Percentiles rank a stretch among this genome's conserved stretches.
phyloP scores from a whole-genome alignment of 2,113 vertebrate species.

The Ammospiza caudacuta region DNA sequence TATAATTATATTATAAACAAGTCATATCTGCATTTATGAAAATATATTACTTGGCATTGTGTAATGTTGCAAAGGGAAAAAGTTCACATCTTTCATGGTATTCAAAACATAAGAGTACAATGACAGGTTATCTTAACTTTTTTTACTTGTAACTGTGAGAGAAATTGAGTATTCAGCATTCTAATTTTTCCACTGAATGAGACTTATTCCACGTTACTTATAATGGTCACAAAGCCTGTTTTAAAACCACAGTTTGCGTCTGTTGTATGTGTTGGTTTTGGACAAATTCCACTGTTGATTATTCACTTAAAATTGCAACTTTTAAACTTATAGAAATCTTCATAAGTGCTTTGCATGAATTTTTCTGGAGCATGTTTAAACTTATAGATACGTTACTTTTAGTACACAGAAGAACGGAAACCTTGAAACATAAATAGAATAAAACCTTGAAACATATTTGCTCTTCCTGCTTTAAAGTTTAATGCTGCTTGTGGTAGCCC shows the following conservation, averaged over 20 bases:
- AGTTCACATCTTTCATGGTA: neutral
- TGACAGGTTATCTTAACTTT: neutral
- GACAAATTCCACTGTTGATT: neutral
- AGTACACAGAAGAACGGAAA: neutral
- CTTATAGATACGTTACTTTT: neutral
- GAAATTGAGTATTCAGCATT: rapidly evolving
- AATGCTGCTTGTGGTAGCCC: neutral
- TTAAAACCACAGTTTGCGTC: neutral
- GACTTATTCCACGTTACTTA: neutral
- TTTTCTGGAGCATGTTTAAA: neutral
- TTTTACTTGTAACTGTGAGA: neutral
- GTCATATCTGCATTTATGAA: neutral
- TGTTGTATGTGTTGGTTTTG: neutral
- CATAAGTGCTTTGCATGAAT: neutral
- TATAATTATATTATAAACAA: neutral
- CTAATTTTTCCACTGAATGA: neutral
- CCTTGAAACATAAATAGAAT: neutral
- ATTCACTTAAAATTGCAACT: neutral
- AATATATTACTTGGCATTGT: neutral
- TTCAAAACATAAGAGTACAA: neutral
- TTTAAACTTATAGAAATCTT: neutral
- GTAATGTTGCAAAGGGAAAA: neutral
- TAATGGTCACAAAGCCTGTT: neutral
- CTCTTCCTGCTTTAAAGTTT: neutral
- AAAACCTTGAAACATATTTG: neutral